Base-by-base conservation (phyloP, 2,113 vertebrate species). In the Ascaphus truei region DNA sequence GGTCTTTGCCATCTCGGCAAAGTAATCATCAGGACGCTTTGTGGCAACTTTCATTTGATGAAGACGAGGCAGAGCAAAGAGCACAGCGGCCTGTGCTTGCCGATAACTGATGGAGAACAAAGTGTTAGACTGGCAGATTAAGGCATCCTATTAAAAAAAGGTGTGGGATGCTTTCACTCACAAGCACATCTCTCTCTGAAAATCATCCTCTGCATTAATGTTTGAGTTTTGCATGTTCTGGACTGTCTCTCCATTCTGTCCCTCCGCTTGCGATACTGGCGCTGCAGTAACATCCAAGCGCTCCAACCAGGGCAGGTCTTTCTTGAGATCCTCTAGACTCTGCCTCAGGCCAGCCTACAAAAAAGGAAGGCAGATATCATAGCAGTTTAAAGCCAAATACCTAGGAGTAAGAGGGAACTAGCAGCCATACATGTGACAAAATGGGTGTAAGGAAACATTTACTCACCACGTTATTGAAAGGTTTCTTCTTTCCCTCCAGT, bases 1-100 rank as follows among this genome's bases (percentile, higher is more conserved):
- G 5, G 95, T 90, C 71, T 99, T 99, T 63, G 96, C 94, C 97
- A 99, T 99, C 84, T 99, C 95, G 68, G 97, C 97, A 75, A 99
- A 99, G 83, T 99, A 99, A 79, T 99, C 97, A 0, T 92, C 92
- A 0, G 97, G 97, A 55, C 96, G 83, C 78, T 92, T 94, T 1
- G 97, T 98, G 10, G 82, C 66, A 25, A 99, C 80, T 2, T 87
- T 81, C 5, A 93, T 83, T 67, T 91, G 86, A 2, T 61, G 85
- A 26, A 99, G 71, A 27, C 84, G 85, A 0, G 97, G 97, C 12
- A 99, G 75, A 0, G 94, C 93, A 0, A 91, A 80, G 8, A 99
- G 86, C 30, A 96, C 94, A 0, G 94, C 87, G 0, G 93, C 93
- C 76, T 99, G 96, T 0, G 94, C 97, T 81, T 99, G 97, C 1